A percentile compares a stretch with the other conserved stretches of the same genome.
These are phyloP conservation scores for Chiroxiphia lanceolata DNA, from an alignment of 2,797 vertebrate genomes.

Conservation along the genomic window DNA sequence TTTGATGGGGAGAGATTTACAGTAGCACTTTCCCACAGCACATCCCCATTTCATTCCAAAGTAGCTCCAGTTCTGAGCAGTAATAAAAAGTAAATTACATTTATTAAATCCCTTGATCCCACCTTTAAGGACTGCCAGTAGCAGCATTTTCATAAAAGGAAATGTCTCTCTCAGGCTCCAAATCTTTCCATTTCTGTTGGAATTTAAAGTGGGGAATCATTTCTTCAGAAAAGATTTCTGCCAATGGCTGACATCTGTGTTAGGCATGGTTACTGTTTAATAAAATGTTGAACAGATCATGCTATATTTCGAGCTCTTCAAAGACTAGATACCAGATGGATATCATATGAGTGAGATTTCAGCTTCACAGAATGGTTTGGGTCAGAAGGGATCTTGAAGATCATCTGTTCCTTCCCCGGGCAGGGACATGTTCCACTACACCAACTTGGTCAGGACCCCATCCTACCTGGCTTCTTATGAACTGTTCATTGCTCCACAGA, in stretches of 20 bases:
- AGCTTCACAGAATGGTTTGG: not conserved
- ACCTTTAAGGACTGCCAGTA: constrained; percentile 45
- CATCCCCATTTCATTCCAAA: constrained; percentile 28
- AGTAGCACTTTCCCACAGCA: constrained; percentile 17
- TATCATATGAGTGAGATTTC: not conserved
- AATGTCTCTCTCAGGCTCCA: constrained; percentile 27
- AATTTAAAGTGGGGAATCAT: constrained; percentile 22
- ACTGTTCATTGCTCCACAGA: not conserved
- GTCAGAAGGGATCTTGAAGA: not conserved
- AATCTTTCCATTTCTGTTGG: constrained; percentile 10
- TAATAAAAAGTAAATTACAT: constrained; percentile 67
- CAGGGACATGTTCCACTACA: not conserved
- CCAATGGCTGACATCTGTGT: not conserved
- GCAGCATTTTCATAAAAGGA: constrained; percentile 57
- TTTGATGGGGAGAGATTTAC: constrained; percentile 39
- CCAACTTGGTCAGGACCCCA: no score
- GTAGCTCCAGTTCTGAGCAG: constrained; percentile 19
- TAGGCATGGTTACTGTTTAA: not conserved
- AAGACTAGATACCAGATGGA: not conserved
- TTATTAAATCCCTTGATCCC: constrained; percentile 61
- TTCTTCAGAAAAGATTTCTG: constrained; percentile 26
- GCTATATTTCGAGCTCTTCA: not conserved
- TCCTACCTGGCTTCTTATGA: not conserved
- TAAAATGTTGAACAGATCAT: not conserved
- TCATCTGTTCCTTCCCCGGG: not conserved